Evolutionary conservation across 2,113 vertebrate species (phyloP), one percentile per base, ranked within the genome.

Genomic region (Myotis lucifugus): DNA sequence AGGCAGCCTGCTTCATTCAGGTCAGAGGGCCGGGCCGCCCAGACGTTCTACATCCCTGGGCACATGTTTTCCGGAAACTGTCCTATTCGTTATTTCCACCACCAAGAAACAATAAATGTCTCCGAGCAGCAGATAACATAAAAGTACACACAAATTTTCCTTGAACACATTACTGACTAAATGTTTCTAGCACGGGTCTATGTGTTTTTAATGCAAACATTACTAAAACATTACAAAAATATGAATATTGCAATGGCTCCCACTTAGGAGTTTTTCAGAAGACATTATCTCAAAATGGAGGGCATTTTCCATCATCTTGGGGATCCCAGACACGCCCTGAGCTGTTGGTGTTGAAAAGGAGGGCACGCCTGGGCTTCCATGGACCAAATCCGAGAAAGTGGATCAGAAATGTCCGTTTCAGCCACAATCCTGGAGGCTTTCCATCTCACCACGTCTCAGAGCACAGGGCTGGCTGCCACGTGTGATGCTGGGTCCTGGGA

Each of bases 21-120:
- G 14, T 56, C 15, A 56, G 72, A 59, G n/a, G 88, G 48, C 88
- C 56, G 93, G 79, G 76, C 85, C 93, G 8, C 94, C 93, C 95
- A 8, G 32, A 87, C 64, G 89, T 97, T 93, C 82, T 83, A 88
- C 48, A 91, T 94, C 95, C 90, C 37, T 59, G 48, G 87, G 69
- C 40, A 70, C 77, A 40, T 19, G 85, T 77, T 95, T 97, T 97
- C 79, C 88, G 85, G 92, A 95, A 98, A 85, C 32, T 0, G 0
- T n/a, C 77, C 34, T 81, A 88, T 81, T 96, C 93, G 96, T 97
- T 93, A 94, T 79, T 94, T 97, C 85, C 73, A 92, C 85, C 69
- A 54, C 91, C 93, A 56, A 74, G 81, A 90, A 69, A 84, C n/a
- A 97, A n/a, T 70, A 94, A 90, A 70, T 52, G 32, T 27, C 92